Evolutionary conservation across 2,888 invertebrate genomes (phyloP).

Genomic region (Aphidius colemani): DNA sequence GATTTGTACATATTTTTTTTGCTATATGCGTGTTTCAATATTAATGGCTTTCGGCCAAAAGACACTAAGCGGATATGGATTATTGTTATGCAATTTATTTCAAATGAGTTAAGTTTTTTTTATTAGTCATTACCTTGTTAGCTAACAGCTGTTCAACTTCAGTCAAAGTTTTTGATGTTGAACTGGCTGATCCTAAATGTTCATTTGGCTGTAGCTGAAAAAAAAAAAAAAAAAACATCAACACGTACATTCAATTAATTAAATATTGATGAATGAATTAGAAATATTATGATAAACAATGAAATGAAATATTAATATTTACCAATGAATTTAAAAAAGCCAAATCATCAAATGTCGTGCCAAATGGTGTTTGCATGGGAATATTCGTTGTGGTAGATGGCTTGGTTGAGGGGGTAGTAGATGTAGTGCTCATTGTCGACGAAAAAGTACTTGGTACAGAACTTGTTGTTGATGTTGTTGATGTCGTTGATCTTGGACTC

Average conservation of each 20-base stretch:
- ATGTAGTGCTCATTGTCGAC: constrained; percentile 24
- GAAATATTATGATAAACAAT: too few species aligned
- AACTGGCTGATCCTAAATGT: constrained; percentile 24
- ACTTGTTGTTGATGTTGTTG: constrained; percentile 33
- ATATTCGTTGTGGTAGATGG: constrained; percentile 31
- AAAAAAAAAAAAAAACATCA: constrained; percentile 8
- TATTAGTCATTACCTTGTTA: constrained; percentile 47
- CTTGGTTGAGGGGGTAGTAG: background rate
- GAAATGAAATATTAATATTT: too few species aligned
- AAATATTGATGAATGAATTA: constrained; percentile 2
- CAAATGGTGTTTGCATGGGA: constrained; percentile 49
- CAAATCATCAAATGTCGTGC: constrained; percentile 63
- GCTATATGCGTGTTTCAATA: constrained; percentile 15
- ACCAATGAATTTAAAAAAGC: constrained; percentile 68
- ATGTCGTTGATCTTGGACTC: constrained; percentile 29
- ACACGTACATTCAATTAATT: background rate
- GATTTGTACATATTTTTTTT: background rate
- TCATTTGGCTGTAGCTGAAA: constrained; percentile 48
- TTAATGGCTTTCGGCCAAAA: too few species aligned
- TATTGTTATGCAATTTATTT: constrained; percentile 18
- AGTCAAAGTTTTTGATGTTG: constrained; percentile 51
- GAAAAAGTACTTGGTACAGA: constrained; percentile 33
- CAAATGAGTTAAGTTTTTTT: too few species aligned
- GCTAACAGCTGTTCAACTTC: constrained; percentile 54
- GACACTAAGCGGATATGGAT: constrained; percentile 6